phyloP scores from a whole-genome alignment of 2,888 invertebrate genomes.

The Rhorus exstirpatorius region DNA sequence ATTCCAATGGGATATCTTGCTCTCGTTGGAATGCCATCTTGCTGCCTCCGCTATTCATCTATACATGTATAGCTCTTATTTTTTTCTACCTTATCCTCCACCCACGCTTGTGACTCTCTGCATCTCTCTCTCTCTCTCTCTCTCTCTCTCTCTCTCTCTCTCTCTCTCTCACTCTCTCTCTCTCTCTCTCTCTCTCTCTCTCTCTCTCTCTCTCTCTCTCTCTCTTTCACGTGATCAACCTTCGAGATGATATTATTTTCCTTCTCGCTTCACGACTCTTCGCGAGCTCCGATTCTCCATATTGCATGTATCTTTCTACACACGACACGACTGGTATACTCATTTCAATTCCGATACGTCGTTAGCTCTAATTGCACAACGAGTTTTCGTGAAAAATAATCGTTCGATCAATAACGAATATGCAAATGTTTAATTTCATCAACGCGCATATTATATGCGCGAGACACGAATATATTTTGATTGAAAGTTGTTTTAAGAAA shows the following conservation, averaged over 20 bases:
- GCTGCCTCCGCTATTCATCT: slow-evolving; percentile 63
- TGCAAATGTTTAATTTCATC: slow-evolving; percentile 40
- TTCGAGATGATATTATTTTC: slow-evolving; percentile 30
- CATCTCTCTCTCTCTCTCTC: not conserved
- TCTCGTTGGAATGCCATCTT: slow-evolving; percentile 80
- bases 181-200: no score
- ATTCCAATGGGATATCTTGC: slow-evolving; percentile 74
- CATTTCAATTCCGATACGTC: slow-evolving; percentile 54
- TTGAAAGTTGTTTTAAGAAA: slow-evolving; percentile 41
- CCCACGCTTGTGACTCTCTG: slow-evolving; percentile 43
- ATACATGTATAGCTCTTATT: slow-evolving; percentile 1
- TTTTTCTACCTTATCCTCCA: slow-evolving; percentile 57
- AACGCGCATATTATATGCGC: slow-evolving; percentile 10
- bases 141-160: slow-evolving; percentile 48
- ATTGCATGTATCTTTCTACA: not conserved
- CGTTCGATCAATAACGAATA: slow-evolving; percentile 34
- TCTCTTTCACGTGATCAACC: not conserved
- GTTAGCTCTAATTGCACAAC: slow-evolving; percentile 59
- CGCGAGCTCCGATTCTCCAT: not conserved
- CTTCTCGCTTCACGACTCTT: slow-evolving; percentile 13
- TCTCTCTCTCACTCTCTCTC: no score
- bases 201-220: slow-evolving; percentile 37
- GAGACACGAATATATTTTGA: slow-evolving; percentile 11
- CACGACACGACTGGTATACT: slow-evolving; percentile 30
- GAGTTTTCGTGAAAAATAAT: slow-evolving; percentile 21